Evolutionary conservation across 2,888 invertebrate genomes (phyloP).

Genomic region (Galeopsomyia nigrocyanea): DNA sequence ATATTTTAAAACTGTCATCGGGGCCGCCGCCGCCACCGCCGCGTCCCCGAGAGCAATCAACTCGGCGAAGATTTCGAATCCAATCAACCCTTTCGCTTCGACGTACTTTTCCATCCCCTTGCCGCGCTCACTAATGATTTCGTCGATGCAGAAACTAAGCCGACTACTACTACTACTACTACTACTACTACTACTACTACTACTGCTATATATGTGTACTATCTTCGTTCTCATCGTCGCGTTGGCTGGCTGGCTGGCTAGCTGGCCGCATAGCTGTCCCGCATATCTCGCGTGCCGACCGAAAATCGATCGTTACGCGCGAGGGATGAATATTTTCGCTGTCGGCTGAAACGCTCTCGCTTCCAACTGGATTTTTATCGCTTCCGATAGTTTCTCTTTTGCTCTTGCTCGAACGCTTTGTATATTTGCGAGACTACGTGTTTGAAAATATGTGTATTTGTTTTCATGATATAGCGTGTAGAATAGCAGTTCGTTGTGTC

Average conservation of each 20-base stretch:
- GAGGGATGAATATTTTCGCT: constrained; percentile 42
- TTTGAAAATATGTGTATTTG: no score
- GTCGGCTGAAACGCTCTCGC: not conserved
- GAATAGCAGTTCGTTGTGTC: no score
- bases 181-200: no score
- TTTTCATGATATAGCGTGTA: no score
- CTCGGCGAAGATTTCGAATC: constrained; percentile 36
- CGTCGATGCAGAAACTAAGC: constrained; percentile 10
- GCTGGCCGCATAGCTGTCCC: constrained; percentile 38
- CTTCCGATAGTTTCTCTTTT: not conserved
- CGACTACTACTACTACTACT: no score
- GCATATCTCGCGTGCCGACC: constrained; percentile 39
- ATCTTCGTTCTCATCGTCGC: no score
- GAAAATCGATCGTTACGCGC: constrained; percentile 2
- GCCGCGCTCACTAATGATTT: constrained; percentile 38
- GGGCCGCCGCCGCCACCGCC: not conserved
- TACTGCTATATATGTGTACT: no score
- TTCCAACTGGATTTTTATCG: not conserved
- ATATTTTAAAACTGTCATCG: constrained; percentile 22
- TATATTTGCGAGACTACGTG: no score
- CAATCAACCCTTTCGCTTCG: constrained; percentile 30
- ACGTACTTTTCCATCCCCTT: not conserved
- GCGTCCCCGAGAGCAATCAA: constrained; percentile 27
- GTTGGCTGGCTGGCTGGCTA: not conserved
- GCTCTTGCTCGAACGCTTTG: not conserved